Conservation (phyloP, 2,797 vertebrate genomes). For the Pristis pectinata region DNA sequence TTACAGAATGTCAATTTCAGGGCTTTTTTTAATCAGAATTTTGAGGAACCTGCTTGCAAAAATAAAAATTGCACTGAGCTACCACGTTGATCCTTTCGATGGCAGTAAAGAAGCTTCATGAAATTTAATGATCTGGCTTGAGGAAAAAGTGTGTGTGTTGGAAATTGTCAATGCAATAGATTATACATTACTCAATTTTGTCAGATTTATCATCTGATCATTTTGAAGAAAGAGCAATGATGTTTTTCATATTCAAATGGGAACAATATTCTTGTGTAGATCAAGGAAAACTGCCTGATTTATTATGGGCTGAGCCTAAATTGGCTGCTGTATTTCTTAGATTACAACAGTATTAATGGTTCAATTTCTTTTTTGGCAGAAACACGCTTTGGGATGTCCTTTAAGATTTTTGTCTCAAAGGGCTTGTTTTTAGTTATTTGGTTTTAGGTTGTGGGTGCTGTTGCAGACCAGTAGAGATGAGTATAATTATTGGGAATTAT, state of each 20-base stretch:
- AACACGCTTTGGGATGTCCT: too few species aligned
- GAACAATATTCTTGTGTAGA: too few species aligned
- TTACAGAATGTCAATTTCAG: background rate
- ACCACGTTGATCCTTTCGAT: background rate
- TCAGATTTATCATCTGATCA: background rate
- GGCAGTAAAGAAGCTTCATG: too few species aligned
- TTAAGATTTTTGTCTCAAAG: too few species aligned
- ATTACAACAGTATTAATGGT: too few species aligned
- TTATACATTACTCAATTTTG: background rate
- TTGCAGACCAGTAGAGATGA: too few species aligned
- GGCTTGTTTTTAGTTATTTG: too few species aligned
- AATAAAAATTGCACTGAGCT: background rate
- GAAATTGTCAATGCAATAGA: background rate
- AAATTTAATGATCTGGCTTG: background rate
- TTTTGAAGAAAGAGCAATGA: background rate
- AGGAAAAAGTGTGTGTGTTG: background rate
- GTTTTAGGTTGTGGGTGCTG: too few species aligned
- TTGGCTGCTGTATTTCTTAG: too few species aligned
- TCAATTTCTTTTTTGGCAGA: too few species aligned
- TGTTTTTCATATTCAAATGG: background rate
- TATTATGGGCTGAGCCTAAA: too few species aligned
- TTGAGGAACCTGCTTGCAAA: background rate
- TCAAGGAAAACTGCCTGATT: background rate
- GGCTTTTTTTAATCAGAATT: background rate
- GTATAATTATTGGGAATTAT: background rate